Evolutionary conservation across 2,888 invertebrate genomes (phyloP), one percentile per base, ranked within the genome.

Genomic region (Bellardia bayeri): DNA sequence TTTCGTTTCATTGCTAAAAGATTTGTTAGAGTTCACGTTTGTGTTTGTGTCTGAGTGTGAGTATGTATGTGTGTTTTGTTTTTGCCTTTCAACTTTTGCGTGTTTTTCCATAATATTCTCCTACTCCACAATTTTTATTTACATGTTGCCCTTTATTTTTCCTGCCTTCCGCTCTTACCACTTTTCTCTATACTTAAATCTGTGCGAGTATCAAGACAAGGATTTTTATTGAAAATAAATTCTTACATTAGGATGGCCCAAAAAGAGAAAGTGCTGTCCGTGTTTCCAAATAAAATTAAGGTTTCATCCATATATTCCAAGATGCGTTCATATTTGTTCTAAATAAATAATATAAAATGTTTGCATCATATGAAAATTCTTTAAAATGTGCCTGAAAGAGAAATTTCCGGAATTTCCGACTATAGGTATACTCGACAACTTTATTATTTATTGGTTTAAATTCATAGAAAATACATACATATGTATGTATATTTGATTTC

Each of bases 101-200:
- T 89, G 88, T 88, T 89, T 86, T 88, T 87, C 85, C 87, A 89
- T 87, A 87, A 89, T 89, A 86, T 88, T 81, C 81, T 74, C 76
- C 64, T 78, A 76, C 58, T 86, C 72, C 51, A 72, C 14, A 81
- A 63, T 63, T 78, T 83, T 69, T 75, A 80, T 82, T 82, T 82
- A 71, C 83, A 78, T 84, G 83, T 72, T 84, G 82, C 68, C 84
- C 68, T 85, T 86, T 85, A 49, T 66, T 82, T 64, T 51, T 49
- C 23, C 58, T 75, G 56, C 45, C 58, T 58, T 56, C 49, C 54
- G 0, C 58, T 58, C 30, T 68, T 61, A 61, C 63, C 63, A 37
- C 61, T 30, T 40, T 63, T 16, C 33, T 14, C 33, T 72, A 72
- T 56, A 56, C 63, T 72, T 56, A 51, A 81, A 82, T 66, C 82